phyloP scores from a whole-genome alignment of 2,888 invertebrate species.

The Zaprionus obscuricornis region DNA sequence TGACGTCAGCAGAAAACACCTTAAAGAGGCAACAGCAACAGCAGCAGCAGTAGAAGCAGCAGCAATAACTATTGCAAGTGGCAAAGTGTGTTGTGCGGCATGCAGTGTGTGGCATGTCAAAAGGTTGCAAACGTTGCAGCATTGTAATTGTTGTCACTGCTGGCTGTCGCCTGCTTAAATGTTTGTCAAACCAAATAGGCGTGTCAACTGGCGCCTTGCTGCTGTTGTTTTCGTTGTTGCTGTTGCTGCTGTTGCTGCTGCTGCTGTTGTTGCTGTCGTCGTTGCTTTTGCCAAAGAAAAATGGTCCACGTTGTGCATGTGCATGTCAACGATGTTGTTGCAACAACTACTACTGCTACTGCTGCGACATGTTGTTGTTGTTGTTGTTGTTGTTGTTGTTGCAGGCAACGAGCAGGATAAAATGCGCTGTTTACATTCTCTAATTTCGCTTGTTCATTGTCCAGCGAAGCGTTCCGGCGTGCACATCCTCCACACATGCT shows the following conservation, averaged over 20 bases:
- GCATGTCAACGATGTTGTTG: slow-evolving; percentile 33
- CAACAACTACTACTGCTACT: slow-evolving; percentile 11
- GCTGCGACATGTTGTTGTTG: slow-evolving; percentile 6
- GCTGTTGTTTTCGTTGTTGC: slow-evolving; percentile 33
- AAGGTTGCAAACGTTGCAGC: slow-evolving; percentile 40
- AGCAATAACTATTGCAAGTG: not conserved
- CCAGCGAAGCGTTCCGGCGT: slow-evolving; percentile 75
- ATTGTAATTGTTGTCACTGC: slow-evolving; percentile 45
- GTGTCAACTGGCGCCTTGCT: slow-evolving; percentile 54
- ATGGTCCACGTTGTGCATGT: slow-evolving; percentile 59
- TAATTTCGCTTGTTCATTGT: slow-evolving; percentile 79
- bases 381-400: slow-evolving; percentile 12
- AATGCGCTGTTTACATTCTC: slow-evolving; percentile 78
- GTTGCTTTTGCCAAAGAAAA: slow-evolving; percentile 51
- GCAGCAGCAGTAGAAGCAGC: slow-evolving; percentile 1
- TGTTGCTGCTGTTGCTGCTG: not conserved
- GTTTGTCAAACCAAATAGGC: slow-evolving; percentile 67
- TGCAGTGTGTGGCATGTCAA: slow-evolving; percentile 31
- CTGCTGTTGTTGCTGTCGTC: not conserved
- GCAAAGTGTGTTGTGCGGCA: not conserved
- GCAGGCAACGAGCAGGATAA: slow-evolving; percentile 73
- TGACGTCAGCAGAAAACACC: slow-evolving; percentile 57
- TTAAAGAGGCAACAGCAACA: slow-evolving; percentile 2
- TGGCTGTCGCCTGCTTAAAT: slow-evolving; percentile 45
- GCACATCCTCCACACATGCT: slow-evolving; percentile 28